A percentile compares a stretch with the other conserved stretches of the same genome.
phyloP scores from a whole-genome alignment of 2,113 vertebrate genomes.

The Etia nguti region DNA sequence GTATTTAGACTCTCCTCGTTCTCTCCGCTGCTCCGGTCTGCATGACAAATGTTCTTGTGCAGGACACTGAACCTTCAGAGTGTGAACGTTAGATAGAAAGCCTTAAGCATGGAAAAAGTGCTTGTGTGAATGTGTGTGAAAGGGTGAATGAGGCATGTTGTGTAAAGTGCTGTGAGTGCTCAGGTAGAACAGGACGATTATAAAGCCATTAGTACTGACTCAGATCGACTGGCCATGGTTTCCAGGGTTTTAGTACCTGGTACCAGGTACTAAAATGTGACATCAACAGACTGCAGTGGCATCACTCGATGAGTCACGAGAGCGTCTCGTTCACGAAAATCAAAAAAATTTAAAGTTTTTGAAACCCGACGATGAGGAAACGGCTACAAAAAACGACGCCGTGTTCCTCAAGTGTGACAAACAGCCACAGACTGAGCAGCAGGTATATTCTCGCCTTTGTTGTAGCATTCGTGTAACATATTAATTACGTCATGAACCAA shows the following conservation, averaged over 20 bases:
- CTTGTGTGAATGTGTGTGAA: background rate
- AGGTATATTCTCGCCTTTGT: no score
- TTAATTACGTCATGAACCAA: no score
- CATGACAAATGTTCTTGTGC: background rate
- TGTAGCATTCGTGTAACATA: no score
- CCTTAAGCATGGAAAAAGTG: background rate
- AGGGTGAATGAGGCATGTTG: background rate
- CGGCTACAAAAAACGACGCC: rapidly evolving
- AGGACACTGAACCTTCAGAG: background rate
- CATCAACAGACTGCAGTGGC: background rate
- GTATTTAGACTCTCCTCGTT: background rate
- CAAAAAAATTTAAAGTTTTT: background rate
- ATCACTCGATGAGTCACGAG: background rate
- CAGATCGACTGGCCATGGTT: background rate
- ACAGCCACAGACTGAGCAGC: background rate
- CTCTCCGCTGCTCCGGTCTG: background rate
- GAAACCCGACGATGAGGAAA: background rate
- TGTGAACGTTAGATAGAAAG: background rate
- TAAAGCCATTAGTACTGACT: background rate
- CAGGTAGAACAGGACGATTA: background rate
- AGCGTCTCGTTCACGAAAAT: background rate
- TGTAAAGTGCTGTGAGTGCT: background rate
- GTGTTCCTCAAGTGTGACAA: background rate
- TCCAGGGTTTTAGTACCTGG: background rate
- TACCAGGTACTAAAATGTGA: background rate